Base-by-base conservation (phyloP, 2,888 invertebrate genomes). In the Pardosa pseudoannulata region DNA sequence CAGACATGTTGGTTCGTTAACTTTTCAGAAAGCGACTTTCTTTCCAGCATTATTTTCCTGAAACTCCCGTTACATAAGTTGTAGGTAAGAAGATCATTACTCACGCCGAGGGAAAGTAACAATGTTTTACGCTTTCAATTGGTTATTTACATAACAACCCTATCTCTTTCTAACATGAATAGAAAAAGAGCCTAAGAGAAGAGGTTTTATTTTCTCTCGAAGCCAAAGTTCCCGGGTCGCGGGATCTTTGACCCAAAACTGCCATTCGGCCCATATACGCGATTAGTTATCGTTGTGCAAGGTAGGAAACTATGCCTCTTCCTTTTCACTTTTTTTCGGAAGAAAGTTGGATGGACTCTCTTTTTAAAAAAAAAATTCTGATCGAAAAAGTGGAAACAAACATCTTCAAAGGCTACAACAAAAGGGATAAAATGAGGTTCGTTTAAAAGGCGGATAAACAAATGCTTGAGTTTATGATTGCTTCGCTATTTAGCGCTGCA, bases 181-280 rank as follows among this genome's bases (percentile, higher is more conserved):
- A 36, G 36, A 9, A 36, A 36, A 9, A 36, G 9, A 36, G 36
- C 9, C 36, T 36, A 7, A 36, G 36, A 36, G 23, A 56, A 56
- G 56, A 19, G 56, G 56, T 56, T n/a, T n/a, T n/a, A n/a, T n/a
- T n/a, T n/a, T 56, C 5, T 23, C 5, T 6, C 1, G 56, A 56
- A 23, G 56, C 23, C 56, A 56, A 56, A 56, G 56, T 56, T 56
- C 56, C 23, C 23, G 11, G 56, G 56, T 56, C 56, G 19, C 19
- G 23, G 56, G 56, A 56, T 56, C 56, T 56, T 56, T 56, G 56
- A 56, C 56, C 56, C 56, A 56, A 23, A 56, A 56, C 56, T 56
- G 56, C 56, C 56, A 56, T 56, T 5, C 56, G 56, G 19, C 56
- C 23, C 23, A 23, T 56, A 23, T 23, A 2, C 23, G 23, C 56